Evolutionary conservation across 2,113 vertebrate genomes (phyloP).

Genomic region (Megalops atlanticus): DNA sequence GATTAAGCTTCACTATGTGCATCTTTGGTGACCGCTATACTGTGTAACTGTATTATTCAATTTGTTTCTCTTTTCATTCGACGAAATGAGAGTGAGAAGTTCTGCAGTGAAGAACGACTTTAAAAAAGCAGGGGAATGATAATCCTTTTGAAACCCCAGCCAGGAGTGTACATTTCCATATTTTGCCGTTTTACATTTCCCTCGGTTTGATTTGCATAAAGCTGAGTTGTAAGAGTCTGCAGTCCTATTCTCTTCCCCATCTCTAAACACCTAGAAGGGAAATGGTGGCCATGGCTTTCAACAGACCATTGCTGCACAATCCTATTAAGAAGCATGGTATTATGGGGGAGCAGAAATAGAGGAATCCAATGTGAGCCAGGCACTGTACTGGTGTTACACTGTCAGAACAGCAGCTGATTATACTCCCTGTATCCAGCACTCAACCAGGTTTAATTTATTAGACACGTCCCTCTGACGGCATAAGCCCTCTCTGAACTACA

Average conservation of each 20-base stretch:
- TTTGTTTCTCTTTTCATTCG: neutral
- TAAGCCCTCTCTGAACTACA: neutral
- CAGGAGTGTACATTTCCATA: conserved; percentile 5
- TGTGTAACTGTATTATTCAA: neutral
- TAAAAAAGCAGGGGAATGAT: neutral
- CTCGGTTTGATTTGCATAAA: conserved; percentile 7
- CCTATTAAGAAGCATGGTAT: conserved; percentile 21
- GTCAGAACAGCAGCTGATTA: neutral
- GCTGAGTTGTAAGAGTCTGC: neutral
- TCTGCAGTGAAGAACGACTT: neutral
- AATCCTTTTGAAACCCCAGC: conserved; percentile 10
- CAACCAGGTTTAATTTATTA: conserved; percentile 21
- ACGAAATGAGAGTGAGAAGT: neutral
- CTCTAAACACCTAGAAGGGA: neutral
- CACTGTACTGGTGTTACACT: neutral
- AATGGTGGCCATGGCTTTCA: conserved; percentile 18
- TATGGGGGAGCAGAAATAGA: neutral
- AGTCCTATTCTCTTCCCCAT: neutral
- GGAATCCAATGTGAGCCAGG: neutral
- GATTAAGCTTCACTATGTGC: neutral
- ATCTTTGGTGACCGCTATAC: neutral
- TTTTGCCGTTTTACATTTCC: neutral
- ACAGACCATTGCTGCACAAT: conserved; percentile 8
- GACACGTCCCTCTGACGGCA: neutral
- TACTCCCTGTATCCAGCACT: neutral